Evolutionary conservation across 92 coral and sea anemone species (phyloP), one percentile per base, ranked within the genome.

Genomic region (Palythoa heliodiscus): DNA sequence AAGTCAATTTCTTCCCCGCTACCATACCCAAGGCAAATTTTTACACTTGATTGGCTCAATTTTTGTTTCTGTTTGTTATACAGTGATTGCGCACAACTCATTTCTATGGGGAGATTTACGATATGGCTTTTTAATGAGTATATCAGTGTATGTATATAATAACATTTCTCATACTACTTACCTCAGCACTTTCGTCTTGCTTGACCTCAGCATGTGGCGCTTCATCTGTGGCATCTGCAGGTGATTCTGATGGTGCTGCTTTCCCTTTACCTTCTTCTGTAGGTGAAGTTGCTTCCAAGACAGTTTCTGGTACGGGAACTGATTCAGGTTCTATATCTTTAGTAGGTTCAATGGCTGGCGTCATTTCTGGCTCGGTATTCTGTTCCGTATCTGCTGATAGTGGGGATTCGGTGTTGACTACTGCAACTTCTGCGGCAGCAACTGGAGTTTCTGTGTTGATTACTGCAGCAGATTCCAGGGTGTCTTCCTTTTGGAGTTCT

Each of bases 321-420:
- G 70, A 24, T 72, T 72, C 76, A 11, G 10, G 25, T 17, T 43
- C 55, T 17, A 16, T 57, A 15, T 22, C 22, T n/a, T 72, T 47
- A 43, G 52, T 39, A 15, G 11, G 23, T 68, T 64, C 75, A 5
- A 24, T 24, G 22, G 47, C 20, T 22, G 40, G 23, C 25, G 61
- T 29, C 22, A 61, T 52, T 22, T 80, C 84, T 40, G 58, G 3
- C 16, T 40, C n/a, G 24, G 54, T 29, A 15, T 13, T 1, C 70
- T 80, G 74, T 38, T 64, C 73, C 40, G 22, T n/a, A 9, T 64
- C 74, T 20, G 5, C 54, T n/a, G 84, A 24, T 22, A 9, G 23
- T n/a, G 22, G 20, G n/a, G 84, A 47, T 76, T 75, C 80, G 10
- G 80, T 13, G 37, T 5, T 52, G 55, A 40, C 53, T 55, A 48